Percentiles rank a stretch among this genome's conserved stretches.
Conservation (phyloP, 2,888 invertebrate species). For the Melanchra persicariae region DNA sequence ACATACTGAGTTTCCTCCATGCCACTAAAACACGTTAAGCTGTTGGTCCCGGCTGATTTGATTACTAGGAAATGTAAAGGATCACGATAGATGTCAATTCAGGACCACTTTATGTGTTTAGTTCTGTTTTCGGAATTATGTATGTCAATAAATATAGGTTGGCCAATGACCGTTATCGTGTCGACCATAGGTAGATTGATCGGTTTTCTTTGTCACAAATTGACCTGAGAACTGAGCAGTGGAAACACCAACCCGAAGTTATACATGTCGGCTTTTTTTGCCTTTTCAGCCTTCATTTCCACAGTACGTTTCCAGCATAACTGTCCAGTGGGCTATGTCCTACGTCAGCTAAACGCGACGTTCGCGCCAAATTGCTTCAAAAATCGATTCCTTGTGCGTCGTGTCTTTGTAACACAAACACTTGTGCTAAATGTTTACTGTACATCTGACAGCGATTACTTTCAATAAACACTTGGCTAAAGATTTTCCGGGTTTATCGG, state of each 20-base stretch:
- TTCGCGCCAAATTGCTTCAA: slow-evolving; percentile 45
- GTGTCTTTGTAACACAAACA: slow-evolving; percentile 28
- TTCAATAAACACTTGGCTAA: neutral
- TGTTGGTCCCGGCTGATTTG: no score
- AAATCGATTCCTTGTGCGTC: slow-evolving; percentile 41
- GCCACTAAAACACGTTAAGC: no score
- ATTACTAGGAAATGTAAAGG: no score
- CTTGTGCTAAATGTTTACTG: slow-evolving; percentile 34
- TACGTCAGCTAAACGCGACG: slow-evolving; percentile 48
- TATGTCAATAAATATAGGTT: no score
- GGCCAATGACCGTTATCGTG: no score
- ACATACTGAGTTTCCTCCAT: no score
- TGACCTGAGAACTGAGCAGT: neutral
- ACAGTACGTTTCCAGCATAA: slow-evolving; percentile 28
- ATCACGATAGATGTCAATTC: no score
- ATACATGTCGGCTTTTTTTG: neutral
- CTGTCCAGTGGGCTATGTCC: slow-evolving; percentile 35
- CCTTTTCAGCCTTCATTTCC: slow-evolving; percentile 28
- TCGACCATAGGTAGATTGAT: no score
- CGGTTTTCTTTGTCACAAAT: no score
- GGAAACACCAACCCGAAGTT: neutral
- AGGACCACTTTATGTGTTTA: no score
- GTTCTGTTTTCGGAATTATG: no score
- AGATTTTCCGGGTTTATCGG: neutral
- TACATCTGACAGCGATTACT: slow-evolving; percentile 16